Conservation (phyloP, 2,113 vertebrate species). For the Pycnonotus jocosus region DNA sequence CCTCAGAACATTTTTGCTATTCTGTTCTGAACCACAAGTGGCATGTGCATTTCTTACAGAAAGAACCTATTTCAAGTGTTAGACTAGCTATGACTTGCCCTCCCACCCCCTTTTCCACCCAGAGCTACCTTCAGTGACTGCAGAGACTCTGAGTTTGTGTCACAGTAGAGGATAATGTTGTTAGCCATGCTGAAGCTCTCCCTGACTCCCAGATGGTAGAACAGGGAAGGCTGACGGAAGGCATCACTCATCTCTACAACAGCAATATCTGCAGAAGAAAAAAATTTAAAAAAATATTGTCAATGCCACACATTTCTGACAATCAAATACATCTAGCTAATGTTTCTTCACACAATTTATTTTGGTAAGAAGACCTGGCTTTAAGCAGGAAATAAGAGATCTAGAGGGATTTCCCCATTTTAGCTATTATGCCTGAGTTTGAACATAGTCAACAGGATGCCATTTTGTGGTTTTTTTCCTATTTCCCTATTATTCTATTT, state of each 20-base stretch:
- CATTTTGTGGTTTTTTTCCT: not conserved
- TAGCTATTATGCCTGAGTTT: not conserved
- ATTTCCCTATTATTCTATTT: not conserved
- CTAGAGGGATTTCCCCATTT: conserved; percentile 35
- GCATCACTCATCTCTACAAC: conserved; percentile 98
- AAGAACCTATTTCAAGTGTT: not conserved
- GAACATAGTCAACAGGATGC: not conserved
- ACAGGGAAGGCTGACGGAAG: conserved; percentile 95
- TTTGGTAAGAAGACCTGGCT: not conserved
- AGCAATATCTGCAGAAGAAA: conserved; percentile 83
- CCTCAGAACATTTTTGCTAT: not conserved
- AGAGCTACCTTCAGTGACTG: conserved; percentile 90
- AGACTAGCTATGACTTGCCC: not conserved
- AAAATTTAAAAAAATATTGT: not conserved
- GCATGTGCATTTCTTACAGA: not conserved
- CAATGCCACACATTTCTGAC: not conserved
- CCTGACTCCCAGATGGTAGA: conserved; percentile 95
- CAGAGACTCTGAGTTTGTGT: conserved; percentile 88
- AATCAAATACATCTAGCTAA: not conserved
- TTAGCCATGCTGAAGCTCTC: conserved; percentile 99
- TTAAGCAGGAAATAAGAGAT: conserved; percentile 8
- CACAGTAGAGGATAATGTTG: conserved; percentile 98
- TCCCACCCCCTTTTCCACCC: not conserved
- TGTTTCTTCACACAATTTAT: not conserved
- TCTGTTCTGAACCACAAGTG: not conserved